phyloP scores from a whole-genome alignment of 2,797 vertebrate genomes.

The Trachops cirrhosus region DNA sequence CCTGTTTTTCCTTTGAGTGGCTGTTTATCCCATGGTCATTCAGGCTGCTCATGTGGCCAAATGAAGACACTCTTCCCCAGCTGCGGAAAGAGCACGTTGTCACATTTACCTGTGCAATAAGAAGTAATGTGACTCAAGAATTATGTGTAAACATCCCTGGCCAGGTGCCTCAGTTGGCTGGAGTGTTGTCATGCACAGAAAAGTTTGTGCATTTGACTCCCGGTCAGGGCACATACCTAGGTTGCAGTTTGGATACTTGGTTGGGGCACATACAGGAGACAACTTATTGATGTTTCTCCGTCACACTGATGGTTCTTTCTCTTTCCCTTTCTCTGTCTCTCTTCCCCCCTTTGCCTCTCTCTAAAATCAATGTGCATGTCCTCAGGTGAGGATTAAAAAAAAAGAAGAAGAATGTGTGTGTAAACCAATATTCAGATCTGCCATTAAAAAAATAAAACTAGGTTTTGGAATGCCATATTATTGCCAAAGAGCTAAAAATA shows the following conservation, averaged over 20 bases:
- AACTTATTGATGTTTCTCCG: neutral
- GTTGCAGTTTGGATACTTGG: neutral
- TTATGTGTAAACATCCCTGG: neutral
- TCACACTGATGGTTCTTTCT: no score
- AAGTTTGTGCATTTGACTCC: neutral
- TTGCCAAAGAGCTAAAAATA: neutral
- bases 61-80: neutral
- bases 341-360: neutral
- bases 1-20: neutral
- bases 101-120: neutral
- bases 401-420: neutral
- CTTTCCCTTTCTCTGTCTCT: neutral
- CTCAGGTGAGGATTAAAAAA: neutral
- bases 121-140: neutral
- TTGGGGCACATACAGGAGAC: neutral
- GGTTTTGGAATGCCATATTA: neutral
- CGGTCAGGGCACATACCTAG: neutral
- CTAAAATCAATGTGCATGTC: neutral
- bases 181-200: neutral
- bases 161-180: neutral
- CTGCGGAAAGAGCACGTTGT: neutral
- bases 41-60: neutral
- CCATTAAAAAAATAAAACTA: neutral
- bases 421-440: neutral
- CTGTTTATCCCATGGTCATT: neutral